Percentiles rank a stretch among this genome's conserved stretches.
phyloP scores from a whole-genome alignment of 2,888 invertebrate genomes.

The Sphinx pinastri region DNA sequence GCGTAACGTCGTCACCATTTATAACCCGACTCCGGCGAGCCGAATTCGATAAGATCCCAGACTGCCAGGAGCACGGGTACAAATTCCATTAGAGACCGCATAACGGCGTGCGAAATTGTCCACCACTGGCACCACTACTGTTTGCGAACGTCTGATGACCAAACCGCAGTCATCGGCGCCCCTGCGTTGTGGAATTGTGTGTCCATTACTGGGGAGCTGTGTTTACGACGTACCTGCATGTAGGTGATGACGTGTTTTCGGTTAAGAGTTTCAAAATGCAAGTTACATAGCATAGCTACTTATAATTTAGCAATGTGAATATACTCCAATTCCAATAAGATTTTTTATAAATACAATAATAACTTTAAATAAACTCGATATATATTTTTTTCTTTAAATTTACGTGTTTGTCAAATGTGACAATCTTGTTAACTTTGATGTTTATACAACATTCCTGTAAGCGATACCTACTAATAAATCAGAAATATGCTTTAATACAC shows the following conservation, averaged over 20 bases:
- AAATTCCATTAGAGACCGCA: conserved; percentile 17
- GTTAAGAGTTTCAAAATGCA: too few species aligned
- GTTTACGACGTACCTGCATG: background rate
- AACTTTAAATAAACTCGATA: too few species aligned
- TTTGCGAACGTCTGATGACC: conserved; percentile 14
- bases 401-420: too few species aligned
- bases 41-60: background rate
- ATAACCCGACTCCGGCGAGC: background rate
- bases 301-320: too few species aligned
- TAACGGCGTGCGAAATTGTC: conserved; percentile 12
- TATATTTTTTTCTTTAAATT: too few species aligned
- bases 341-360: too few species aligned
- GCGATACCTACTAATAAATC: background rate
- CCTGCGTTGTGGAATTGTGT: background rate
- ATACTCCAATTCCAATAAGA: too few species aligned
- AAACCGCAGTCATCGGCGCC: conserved; percentile 18
- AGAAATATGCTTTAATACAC: background rate
- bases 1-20: background rate
- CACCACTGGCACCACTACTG: background rate
- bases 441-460: too few species aligned
- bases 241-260: background rate
- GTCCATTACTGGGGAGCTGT: conserved; percentile 6
- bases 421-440: too few species aligned
- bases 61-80: background rate
- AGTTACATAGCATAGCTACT: too few species aligned